Evolutionary conservation across 2,888 invertebrate genomes (phyloP).

Genomic region (Tillus elongatus): DNA sequence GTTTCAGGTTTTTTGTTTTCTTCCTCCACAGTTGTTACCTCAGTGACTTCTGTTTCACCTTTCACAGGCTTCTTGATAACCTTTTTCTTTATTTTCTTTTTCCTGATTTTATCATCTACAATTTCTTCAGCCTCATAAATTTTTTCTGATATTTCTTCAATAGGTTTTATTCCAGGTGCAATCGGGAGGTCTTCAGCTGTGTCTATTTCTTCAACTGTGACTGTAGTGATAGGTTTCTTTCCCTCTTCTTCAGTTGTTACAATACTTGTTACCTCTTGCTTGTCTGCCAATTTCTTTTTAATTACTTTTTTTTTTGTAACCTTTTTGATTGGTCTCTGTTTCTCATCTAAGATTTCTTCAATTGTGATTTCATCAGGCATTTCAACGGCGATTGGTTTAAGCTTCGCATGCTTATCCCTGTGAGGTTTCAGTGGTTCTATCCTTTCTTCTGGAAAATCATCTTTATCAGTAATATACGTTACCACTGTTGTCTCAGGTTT

Average conservation of each 20-base stretch:
- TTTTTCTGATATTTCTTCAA: conserved; percentile 27
- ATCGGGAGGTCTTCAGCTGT: background rate
- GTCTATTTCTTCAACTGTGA: conserved; percentile 13
- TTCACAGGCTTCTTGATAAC: conserved; percentile 36
- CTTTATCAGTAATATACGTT: conserved; percentile 20
- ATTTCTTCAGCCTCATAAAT: conserved; percentile 5
- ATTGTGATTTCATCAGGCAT: conserved; percentile 26
- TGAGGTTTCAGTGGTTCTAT: conserved; percentile 26
- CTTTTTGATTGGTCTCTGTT: conserved; percentile 22
- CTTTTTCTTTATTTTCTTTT: conserved; percentile 31
- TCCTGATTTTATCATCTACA: conserved; percentile 29
- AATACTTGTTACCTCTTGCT: conserved; percentile 29
- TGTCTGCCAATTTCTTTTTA: conserved; percentile 29
- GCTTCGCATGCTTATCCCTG: conserved; percentile 18
- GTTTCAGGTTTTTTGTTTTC: conserved; percentile 26
- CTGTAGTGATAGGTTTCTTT: conserved; percentile 34
- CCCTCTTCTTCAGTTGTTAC: conserved; percentile 34
- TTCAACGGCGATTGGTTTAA: conserved; percentile 23
- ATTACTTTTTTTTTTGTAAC: conserved; percentile 38
- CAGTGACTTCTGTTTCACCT: conserved; percentile 40
- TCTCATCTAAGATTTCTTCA: conserved; percentile 20
- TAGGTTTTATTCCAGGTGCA: conserved; percentile 20
- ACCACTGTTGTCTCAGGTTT: conserved; percentile 34
- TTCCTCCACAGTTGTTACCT: conserved; percentile 37
- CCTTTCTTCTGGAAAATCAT: conserved; percentile 24